These are phyloP conservation scores for Battus philenor DNA, from an alignment of 1,140 invertebrate species.

Conservation along the genomic window DNA sequence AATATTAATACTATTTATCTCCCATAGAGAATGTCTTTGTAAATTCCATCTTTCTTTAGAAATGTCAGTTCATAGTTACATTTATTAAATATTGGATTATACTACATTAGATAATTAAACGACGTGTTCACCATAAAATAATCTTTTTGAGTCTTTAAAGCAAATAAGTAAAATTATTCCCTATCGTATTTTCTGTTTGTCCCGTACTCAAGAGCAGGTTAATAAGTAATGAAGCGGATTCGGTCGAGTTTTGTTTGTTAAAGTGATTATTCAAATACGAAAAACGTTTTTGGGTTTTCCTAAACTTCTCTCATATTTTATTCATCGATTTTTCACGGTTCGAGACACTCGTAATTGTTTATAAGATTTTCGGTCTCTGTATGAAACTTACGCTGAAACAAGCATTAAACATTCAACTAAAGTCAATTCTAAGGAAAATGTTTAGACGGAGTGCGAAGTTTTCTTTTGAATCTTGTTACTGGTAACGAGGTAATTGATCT, in stretches of 20 bases:
- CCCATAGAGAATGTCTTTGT: no score
- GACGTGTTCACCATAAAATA: no score
- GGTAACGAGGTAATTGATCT: no score
- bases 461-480: no score
- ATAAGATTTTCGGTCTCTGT: conserved; percentile 39
- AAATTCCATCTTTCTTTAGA: no score
- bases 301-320: conserved; percentile 74
- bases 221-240: conserved; percentile 73
- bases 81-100: no score
- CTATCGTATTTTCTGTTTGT: conserved; percentile 33
- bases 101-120: no score
- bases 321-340: conserved; percentile 70
- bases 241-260: conserved; percentile 70
- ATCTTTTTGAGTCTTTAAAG: neutral
- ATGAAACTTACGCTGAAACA: neutral
- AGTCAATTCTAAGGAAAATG: no score
- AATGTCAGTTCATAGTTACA: no score
- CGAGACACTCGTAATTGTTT: conserved; percentile 60
- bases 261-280: conserved; percentile 75
- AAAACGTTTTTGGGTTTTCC: conserved; percentile 71
- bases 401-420: no score
- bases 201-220: conserved; percentile 56
- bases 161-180: conserved; percentile 3
- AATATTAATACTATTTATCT: no score
- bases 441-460: no score